Conservation (phyloP, 2,888 invertebrate genomes). For the Eristalis pertinax region DNA sequence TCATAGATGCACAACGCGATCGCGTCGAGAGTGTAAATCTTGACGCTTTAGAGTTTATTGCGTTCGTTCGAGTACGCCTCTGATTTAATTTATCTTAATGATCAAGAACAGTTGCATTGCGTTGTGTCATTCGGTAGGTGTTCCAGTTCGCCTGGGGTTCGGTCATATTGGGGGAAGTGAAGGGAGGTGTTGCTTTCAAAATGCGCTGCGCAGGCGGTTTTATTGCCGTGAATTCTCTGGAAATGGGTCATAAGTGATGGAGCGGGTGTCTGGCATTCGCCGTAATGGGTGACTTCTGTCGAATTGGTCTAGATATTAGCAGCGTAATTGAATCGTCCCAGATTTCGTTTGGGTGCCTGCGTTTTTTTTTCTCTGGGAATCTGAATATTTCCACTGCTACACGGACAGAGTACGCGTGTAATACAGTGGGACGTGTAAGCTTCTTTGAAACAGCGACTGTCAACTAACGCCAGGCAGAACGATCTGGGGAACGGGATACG, state of each 20-base stretch:
- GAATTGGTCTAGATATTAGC: not conserved
- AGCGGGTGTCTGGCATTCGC: not conserved
- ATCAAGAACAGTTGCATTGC: constrained; percentile 42
- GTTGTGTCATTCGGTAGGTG: constrained; percentile 3
- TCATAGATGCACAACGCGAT: constrained; percentile 41
- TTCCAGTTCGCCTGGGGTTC: constrained; percentile 14
- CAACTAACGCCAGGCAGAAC: too few relatives aligned
- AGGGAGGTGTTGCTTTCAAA: not conserved
- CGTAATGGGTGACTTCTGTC: not conserved
- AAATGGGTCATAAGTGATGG: not conserved
- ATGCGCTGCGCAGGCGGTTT: not conserved
- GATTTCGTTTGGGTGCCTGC: not conserved
- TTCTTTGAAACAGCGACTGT: too few relatives aligned
- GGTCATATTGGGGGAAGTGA: not conserved
- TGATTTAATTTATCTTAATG: constrained; percentile 53
- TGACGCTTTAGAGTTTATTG: constrained; percentile 22
- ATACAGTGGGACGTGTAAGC: too few relatives aligned
- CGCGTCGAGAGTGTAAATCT: constrained; percentile 37
- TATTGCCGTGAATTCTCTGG: not conserved
- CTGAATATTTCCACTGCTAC: not conserved
- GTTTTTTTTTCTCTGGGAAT: not conserved
- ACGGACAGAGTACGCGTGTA: too few relatives aligned
- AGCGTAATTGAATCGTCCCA: not conserved
- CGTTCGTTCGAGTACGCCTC: constrained; percentile 13
- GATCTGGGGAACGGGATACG: too few relatives aligned